Base-by-base conservation (phyloP, 2,797 vertebrate genomes). In the Acomys russatus region DNA sequence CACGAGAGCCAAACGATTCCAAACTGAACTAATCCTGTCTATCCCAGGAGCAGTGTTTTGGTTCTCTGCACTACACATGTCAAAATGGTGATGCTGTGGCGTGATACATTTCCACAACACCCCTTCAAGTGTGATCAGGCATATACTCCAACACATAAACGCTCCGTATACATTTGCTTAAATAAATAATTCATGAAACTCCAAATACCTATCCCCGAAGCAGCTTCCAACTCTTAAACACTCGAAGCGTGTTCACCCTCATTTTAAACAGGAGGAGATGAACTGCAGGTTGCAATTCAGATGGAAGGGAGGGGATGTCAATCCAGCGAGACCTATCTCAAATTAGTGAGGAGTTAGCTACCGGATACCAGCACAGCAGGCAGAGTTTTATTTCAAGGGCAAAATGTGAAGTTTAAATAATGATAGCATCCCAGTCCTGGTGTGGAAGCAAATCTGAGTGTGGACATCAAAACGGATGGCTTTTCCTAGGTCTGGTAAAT, bases 181-280 rank as follows among this genome's bases (percentile, higher is more conserved):
- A 86, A 97, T 97, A 95, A 96, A 97, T 97, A 97, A 97, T 97
- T 97, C 97, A 98, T 95, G 94, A 92, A 90, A 93, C 56, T 77
- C 95, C 92, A 96, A 95, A 96, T 79, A 96, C 92, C 96, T 94
- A 92, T 54, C 92, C 91, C 97, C 56, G 92, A 93, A 97, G 94
- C 92, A 63, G 88, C 70, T 79, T 89, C 92, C 80, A 97, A 94
- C 89, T 78, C 96, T 91, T 91, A 95, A 96, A 84, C 61, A 88
- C 93, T 51, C 18, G 1, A 88, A 90, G 91, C 68, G 12, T 30
- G 78, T 49, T 92, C 82, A n/a, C 88, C 28, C 94, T 95, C 94
- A 92, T 97, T 94, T 97, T 74, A 91, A 95, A 71, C 68, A 92
- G 84, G 95, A 92, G 88, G 86, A 95, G 95, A 96, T 88, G 94